Evolutionary conservation across 1,140 invertebrate species (phyloP), one percentile per base, ranked within the genome.

Genomic region (Cydia fagiglandana): DNA sequence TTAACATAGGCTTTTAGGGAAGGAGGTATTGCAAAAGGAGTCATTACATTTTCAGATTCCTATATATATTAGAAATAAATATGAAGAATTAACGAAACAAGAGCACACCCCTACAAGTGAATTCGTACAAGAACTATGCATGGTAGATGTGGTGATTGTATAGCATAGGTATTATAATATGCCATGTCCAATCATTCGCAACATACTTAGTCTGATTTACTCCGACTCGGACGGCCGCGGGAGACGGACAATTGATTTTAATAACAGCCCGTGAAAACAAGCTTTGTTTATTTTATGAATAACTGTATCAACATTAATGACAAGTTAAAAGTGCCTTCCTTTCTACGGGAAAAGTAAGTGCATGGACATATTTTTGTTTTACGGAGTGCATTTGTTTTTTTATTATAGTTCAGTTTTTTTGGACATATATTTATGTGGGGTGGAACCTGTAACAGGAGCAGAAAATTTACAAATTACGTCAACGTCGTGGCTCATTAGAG

Each of bases 171-270:
- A 38, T 70, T 70, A 41, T 41, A 70, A 45, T 38, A 10, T n/a
- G 15, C 15, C 24, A 38, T 70, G 66, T 41, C 66, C 66, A 70
- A 70, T 70, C 66, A 70, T 70, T 70, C 66, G 34, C 66, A 70
- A 20, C 66, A 70, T 41, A 70, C 66, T 34, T 68, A 68, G 64
- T 41, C 66, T 70, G 66, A 20, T 70, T 70, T 70, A 70, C 38
- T 70, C 38, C 34, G 66, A 38, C 7, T 70, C 34, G 9, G n/a
- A 10, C 66, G 66, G 15, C 7, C 66, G 66, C 66, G 38, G 34
- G n/a, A 70, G 66, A 38, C 66, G 66, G 30, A 70, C 66, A 70
- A 38, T 70, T 30, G 30, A 68, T 68, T 68, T 64, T 12, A 38
- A 68, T 34, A 68, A 30, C 13, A 68, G 30, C 2, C 15, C 30